Percentiles rank a stretch among this genome's conserved stretches.
Conservation (phyloP, 2,888 invertebrate genomes). For the Drosophila ustulata region DNA sequence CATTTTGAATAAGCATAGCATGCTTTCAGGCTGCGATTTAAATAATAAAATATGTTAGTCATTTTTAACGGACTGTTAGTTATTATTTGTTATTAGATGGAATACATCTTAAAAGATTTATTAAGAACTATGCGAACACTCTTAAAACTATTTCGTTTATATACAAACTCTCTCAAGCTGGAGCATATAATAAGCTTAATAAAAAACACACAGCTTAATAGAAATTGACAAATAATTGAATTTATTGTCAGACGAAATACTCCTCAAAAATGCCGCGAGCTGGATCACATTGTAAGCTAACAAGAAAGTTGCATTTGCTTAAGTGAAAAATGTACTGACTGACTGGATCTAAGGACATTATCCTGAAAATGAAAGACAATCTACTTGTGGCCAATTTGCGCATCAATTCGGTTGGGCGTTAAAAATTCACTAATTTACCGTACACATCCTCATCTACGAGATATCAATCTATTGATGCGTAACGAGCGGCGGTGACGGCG, state of each 20-base stretch:
- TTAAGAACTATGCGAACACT: no score
- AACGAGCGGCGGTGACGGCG: conserved; percentile 25
- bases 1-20: conserved; percentile 9
- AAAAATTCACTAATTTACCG: conserved; percentile 23
- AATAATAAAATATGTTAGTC: background rate
- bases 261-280: no score
- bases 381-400: conserved; percentile 47
- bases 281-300: no score
- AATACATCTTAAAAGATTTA: no score
- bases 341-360: background rate
- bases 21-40: conserved; percentile 2
- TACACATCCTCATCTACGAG: background rate
- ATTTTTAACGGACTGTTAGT: no score
- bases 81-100: no score
- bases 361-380: conserved; percentile 29
- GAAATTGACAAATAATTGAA: no score
- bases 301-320: background rate
- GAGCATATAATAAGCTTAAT: no score
- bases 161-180: no score
- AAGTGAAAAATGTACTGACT: background rate
- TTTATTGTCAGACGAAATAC: no score
- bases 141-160: no score
- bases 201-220: no score
- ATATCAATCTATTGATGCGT: conserved; percentile 29
- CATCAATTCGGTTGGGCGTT: conserved; percentile 29